Conservation (phyloP, 2,113 vertebrate genomes). For the Chaetodon auriga region DNA sequence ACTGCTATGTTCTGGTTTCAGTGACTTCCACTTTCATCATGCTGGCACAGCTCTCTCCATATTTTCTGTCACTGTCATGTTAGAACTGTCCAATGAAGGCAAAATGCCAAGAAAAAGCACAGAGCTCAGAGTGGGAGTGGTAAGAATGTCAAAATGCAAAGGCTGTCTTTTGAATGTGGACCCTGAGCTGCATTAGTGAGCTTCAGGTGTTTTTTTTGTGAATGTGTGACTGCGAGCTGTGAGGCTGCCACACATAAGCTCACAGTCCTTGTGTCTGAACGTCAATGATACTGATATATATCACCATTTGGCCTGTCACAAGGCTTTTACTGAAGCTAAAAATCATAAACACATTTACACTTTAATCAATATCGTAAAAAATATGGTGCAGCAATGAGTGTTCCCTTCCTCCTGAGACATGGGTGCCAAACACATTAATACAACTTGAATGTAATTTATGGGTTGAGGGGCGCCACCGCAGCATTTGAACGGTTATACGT, state of each 20-base stretch:
- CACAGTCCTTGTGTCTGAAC: conserved; percentile 43
- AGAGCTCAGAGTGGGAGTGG: not conserved
- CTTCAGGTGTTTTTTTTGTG: conserved; percentile 20
- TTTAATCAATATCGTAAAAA: conserved; percentile 78
- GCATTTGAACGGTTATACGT: conserved; percentile 57
- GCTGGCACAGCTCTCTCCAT: not conserved
- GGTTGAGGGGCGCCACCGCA: conserved; percentile 52
- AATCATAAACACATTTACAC: conserved; percentile 79
- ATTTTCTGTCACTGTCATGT: not conserved
- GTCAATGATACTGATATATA: conserved; percentile 74
- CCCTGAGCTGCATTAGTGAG: conserved; percentile 19
- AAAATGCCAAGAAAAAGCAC: conserved; percentile 23
- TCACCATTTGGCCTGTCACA: conserved; percentile 76
- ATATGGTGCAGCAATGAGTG: conserved; percentile 68
- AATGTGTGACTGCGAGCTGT: conserved; percentile 33
- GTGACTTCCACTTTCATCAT: not conserved
- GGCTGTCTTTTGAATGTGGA: conserved; percentile 29
- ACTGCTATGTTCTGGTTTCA: conserved; percentile 3
- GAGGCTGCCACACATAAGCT: conserved; percentile 53
- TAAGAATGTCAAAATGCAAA: conserved; percentile 36
- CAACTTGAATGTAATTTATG: conserved; percentile 69
- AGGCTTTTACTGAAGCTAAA: conserved; percentile 81
- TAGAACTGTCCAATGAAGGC: not conserved
- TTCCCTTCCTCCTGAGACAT: conserved; percentile 64
- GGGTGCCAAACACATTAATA: conserved; percentile 69